Evolutionary conservation across 2,888 invertebrate species (phyloP).

Genomic region (Dynastes grantii): DNA sequence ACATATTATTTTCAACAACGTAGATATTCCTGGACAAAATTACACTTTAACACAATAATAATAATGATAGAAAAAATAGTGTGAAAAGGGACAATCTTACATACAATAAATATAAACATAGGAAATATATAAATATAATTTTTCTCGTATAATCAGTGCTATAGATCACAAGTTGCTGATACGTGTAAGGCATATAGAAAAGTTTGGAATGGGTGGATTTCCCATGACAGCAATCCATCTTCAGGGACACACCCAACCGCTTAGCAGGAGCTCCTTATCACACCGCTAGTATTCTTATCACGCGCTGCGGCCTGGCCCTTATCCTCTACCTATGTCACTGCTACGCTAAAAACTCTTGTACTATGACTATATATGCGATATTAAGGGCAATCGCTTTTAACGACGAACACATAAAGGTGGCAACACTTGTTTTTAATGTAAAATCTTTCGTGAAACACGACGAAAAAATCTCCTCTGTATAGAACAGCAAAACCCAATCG

Average conservation of each 20-base stretch:
- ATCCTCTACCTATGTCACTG: slow-evolving; percentile 65
- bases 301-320: slow-evolving; percentile 66
- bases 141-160: slow-evolving; percentile 66
- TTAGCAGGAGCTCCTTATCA: slow-evolving; percentile 68
- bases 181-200: slow-evolving; percentile 67
- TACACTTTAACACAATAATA: no score
- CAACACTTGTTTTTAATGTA: slow-evolving; percentile 47
- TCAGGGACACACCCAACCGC: slow-evolving; percentile 70
- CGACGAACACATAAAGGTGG: slow-evolving; percentile 35
- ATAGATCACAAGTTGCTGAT: slow-evolving; percentile 70
- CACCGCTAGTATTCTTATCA: slow-evolving; percentile 70
- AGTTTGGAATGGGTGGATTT: slow-evolving; percentile 68
- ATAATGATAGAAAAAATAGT: no score
- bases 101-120: slow-evolving; percentile 7
- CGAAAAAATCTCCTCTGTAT: not conserved
- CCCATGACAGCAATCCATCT: slow-evolving; percentile 71
- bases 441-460: not conserved
- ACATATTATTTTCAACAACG: not conserved
- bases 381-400: slow-evolving; percentile 49
- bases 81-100: not conserved
- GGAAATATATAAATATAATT: slow-evolving; percentile 36
- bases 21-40: not conserved
- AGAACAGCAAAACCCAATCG: slow-evolving; percentile 8
- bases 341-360: slow-evolving; percentile 45
- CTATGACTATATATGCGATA: slow-evolving; percentile 51